phyloP scores from a whole-genome alignment of 2,113 vertebrate species.

The Hucho hucho region DNA sequence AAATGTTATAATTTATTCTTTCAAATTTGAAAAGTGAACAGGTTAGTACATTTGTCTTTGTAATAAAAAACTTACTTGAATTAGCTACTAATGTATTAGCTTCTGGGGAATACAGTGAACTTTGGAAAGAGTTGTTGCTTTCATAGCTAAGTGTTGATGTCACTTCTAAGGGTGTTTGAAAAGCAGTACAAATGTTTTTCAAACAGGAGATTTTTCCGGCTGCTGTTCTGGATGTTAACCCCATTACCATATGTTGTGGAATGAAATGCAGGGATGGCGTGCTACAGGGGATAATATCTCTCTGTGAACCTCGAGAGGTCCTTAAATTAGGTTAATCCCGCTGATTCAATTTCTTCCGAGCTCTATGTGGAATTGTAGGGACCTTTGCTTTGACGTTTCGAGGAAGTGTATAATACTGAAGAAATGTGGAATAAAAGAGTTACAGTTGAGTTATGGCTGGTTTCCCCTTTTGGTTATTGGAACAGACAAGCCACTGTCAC shows the following conservation, averaged over 20 bases:
- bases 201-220: slow-evolving; percentile 33
- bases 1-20: neutral
- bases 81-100: neutral
- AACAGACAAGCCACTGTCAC: too few species aligned
- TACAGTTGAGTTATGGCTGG: neutral
- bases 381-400: slow-evolving; percentile 30
- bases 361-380: slow-evolving; percentile 31
- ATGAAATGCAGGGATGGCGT: slow-evolving; percentile 48
- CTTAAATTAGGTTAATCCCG: slow-evolving; percentile 60
- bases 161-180: neutral
- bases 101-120: too few species aligned
- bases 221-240: slow-evolving; percentile 46
- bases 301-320: slow-evolving; percentile 55
- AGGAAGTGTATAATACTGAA: slow-evolving; percentile 10
- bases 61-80: neutral
- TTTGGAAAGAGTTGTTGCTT: too few species aligned
- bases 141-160: too few species aligned
- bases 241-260: slow-evolving; percentile 47
- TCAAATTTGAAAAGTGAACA: neutral
- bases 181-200: slow-evolving; percentile 37
- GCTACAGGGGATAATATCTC: slow-evolving; percentile 57
- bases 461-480: too few species aligned
- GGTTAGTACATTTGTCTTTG: neutral
- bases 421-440: slow-evolving; percentile 15
- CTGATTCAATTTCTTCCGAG: slow-evolving; percentile 68